Conservation (phyloP, 2,113 vertebrate species). For the Bucco capensis region DNA sequence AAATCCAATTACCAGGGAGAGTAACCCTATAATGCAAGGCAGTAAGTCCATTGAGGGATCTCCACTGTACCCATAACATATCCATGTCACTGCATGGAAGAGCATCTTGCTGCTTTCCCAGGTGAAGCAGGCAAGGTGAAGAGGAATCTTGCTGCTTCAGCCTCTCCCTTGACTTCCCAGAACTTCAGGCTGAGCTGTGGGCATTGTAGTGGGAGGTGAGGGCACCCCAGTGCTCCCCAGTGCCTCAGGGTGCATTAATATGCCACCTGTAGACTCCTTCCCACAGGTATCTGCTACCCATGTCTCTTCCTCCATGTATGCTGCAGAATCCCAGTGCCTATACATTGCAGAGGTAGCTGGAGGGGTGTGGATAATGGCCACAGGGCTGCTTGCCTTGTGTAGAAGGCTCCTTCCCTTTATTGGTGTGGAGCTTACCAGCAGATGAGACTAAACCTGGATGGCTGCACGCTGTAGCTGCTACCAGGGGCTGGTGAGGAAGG, state of each 20-base stretch:
- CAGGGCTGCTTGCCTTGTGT: neutral
- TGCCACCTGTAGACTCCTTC: neutral
- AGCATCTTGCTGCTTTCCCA: neutral
- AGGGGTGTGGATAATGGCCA: neutral
- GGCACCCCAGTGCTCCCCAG: accelerated
- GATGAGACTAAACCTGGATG: accelerated
- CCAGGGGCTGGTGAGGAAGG: neutral
- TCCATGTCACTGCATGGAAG: too few species aligned
- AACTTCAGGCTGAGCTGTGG: neutral
- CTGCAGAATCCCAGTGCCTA: accelerated
- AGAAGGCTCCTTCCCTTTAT: neutral
- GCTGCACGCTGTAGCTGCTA: neutral
- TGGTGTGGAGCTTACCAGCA: neutral
- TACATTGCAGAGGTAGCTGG: accelerated
- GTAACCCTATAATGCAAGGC: neutral
- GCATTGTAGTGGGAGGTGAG: accelerated
- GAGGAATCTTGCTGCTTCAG: neutral
- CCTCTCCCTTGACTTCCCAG: neutral
- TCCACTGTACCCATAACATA: neutral
- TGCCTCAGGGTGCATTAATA: neutral
- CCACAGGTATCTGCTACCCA: neutral
- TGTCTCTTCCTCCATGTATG: accelerated
- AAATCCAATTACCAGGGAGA: neutral
- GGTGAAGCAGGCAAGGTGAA: neutral
- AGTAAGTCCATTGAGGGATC: neutral